Percentiles rank a stretch among this genome's conserved stretches.
These are phyloP conservation scores for Drepanosiphum platanoidis DNA, from an alignment of 2,888 invertebrate species.

Conservation along the genomic window DNA sequence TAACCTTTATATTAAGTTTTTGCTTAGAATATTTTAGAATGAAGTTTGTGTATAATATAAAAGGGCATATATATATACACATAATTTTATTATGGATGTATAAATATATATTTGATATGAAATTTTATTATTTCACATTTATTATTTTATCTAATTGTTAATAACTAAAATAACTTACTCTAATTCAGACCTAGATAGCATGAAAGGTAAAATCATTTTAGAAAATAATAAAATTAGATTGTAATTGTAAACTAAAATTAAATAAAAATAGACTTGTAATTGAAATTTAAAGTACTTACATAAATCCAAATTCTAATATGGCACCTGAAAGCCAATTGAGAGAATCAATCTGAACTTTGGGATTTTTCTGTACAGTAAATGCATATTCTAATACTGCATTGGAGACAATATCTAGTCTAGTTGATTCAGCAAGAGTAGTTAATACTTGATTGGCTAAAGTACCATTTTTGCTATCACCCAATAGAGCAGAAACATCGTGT, in stretches of 20 bases:
- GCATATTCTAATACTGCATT: conserved; percentile 79
- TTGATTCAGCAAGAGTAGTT: conserved; percentile 80
- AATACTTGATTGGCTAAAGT: conserved; percentile 77
- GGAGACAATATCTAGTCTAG: conserved; percentile 79
- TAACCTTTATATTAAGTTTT: too few relatives aligned
- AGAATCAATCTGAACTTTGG: conserved; percentile 88
- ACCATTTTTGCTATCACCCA: conserved; percentile 85
- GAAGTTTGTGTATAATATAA: too few relatives aligned
- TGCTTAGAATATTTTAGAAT: too few relatives aligned
- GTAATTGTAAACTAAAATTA: not conserved
- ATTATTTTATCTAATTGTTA: too few relatives aligned
- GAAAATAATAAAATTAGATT: not conserved
- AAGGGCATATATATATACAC: too few relatives aligned
- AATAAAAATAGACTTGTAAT: not conserved
- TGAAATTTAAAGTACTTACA: conserved; percentile 70
- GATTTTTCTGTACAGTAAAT: conserved; percentile 85
- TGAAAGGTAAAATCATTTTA: conserved; percentile 27
- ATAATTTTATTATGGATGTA: too few relatives aligned
- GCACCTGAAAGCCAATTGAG: conserved; percentile 82
- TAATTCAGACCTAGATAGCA: conserved; percentile 56
- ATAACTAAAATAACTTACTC: conserved; percentile 41
- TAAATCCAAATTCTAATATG: conserved; percentile 87
- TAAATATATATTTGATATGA: too few relatives aligned
- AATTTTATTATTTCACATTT: too few relatives aligned
- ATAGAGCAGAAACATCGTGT: conserved; percentile 83